Evolutionary conservation across 1,140 invertebrate species (phyloP).

Genomic region (Sitobion miscanthi): DNA sequence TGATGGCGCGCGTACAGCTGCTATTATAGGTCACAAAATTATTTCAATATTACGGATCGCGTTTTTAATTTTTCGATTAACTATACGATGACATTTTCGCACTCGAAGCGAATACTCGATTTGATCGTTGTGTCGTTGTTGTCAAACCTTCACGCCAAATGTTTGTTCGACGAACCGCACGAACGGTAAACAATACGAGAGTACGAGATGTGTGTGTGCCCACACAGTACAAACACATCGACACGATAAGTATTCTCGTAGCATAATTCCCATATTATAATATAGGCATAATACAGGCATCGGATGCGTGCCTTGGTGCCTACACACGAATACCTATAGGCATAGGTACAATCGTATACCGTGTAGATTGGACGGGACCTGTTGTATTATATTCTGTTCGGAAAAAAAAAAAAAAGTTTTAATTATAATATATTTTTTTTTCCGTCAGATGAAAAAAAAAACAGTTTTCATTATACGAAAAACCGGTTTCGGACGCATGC

Average conservation of each 20-base stretch:
- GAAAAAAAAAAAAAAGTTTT: neutral
- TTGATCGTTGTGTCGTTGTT: neutral
- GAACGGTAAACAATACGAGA: neutral
- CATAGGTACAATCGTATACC: neutral
- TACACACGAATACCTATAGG: too few species aligned
- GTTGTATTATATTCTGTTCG: neutral
- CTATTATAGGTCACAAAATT: neutral
- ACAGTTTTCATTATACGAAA: conserved; percentile 17
- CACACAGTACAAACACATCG: neutral
- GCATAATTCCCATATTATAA: neutral
- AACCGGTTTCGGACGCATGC: neutral
- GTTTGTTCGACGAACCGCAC: neutral
- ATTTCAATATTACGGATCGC: neutral
- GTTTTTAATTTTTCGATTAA: neutral
- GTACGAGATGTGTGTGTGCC: neutral
- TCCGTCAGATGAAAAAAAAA: neutral
- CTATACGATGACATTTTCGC: neutral
- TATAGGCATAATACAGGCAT: neutral
- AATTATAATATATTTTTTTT: conserved; percentile 29
- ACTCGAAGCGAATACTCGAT: neutral
- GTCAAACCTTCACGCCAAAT: neutral
- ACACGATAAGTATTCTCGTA: neutral
- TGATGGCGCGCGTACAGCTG: too few species aligned
- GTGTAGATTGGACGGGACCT: neutral
- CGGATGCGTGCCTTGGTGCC: too few species aligned